Evolutionary conservation across 2,113 vertebrate genomes (phyloP).

Genomic region (Solenodon paradoxus): DNA sequence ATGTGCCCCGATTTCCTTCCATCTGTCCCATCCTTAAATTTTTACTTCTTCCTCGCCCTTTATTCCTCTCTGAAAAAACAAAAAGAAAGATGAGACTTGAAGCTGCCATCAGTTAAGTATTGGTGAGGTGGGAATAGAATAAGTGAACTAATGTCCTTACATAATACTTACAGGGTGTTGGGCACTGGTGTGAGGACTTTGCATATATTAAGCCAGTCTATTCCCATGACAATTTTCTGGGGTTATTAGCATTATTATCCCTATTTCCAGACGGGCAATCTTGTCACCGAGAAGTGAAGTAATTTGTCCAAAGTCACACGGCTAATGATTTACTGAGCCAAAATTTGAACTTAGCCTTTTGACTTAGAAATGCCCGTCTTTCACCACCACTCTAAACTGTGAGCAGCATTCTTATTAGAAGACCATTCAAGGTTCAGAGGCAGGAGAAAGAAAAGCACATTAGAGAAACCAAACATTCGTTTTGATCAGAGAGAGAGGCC

Average conservation of each 20-base stretch:
- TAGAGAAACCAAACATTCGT: neutral
- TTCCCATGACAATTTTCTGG: neutral
- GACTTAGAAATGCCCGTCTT: neutral
- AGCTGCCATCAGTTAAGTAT: neutral
- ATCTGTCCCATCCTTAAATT: too few species aligned
- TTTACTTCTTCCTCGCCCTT: too few species aligned
- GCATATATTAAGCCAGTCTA: neutral
- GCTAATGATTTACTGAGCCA: neutral
- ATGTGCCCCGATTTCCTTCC: too few species aligned
- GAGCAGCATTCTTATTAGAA: neutral
- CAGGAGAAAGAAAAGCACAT: neutral
- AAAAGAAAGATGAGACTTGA: too few species aligned
- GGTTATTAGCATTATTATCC: neutral
- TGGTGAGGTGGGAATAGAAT: too few species aligned
- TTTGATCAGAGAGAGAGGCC: neutral
- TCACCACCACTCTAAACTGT: neutral
- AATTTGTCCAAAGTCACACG: neutral
- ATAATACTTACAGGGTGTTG: too few species aligned
- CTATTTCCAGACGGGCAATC: neutral
- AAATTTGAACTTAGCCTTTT: neutral
- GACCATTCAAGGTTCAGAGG: neutral
- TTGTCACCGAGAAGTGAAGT: neutral
- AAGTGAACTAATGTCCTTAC: neutral
- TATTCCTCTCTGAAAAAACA: too few species aligned
- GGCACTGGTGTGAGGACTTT: neutral